Base-by-base conservation (phyloP, 1,140 invertebrate species). In the Calliopsis andreniformis region DNA sequence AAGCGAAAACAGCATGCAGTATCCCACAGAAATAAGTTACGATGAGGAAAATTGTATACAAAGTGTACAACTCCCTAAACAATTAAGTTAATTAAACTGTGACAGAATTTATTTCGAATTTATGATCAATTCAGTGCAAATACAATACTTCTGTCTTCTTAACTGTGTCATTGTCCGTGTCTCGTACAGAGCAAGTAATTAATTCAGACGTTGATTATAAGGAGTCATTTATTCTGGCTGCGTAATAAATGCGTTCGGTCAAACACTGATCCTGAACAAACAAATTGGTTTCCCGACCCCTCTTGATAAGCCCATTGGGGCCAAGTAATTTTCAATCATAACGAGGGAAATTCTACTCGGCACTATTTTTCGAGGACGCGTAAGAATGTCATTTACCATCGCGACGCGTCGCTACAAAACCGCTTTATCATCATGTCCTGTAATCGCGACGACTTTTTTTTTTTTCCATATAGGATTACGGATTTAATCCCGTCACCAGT, bases 301-400 rank as follows among this genome's bases (percentile, higher is more conserved):
- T 49, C 59, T 32, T 64, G 59, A 39, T n/a, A 53, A 10, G 35
- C 25, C n/a, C 25, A 32, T 64, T 30, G 35, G 20, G 47, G 20
- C 63, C 7, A 12, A 53, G 14, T 72, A 64, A 72, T 64, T 72
- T 64, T 72, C 59, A 72, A 72, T 72, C 59, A 10, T 72, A 72
- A 18, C 32, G 39, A 43, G 30, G 8, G 23, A 72, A 53, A 53
- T 62, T 18, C 47, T n/a, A 12, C 8, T 49, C 45, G 18, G 18
- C 30, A 20, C n/a, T 14, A 23, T 18, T 58, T n/a, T 14, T 12
- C 55, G 25, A 23, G 25, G 42, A 49, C 61, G 49, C 56, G 30
- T 5, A 20, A 25, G 18, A 39, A 49, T 70, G n/a, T 61, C 23
- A 32, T 1, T 8, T 14, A 0, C 12, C 51, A 4, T n/a, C n/a